Conservation (phyloP, 2,888 invertebrate species). For the Stenolophus ochropezus region DNA sequence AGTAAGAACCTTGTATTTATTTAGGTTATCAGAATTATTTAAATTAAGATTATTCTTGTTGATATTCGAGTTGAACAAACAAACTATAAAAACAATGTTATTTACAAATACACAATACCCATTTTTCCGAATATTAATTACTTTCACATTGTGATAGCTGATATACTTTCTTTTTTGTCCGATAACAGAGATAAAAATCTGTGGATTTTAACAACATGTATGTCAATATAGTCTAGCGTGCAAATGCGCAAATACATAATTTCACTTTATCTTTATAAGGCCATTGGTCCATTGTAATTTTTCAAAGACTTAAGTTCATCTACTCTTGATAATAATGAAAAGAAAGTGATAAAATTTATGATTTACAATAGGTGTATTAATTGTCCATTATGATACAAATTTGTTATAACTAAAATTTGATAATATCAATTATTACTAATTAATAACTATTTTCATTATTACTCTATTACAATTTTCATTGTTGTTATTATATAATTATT, state of each 20-base stretch:
- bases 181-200: constrained; percentile 14
- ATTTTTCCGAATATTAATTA: constrained; percentile 45
- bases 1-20: constrained; percentile 27
- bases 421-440: too few relatives aligned
- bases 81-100: constrained; percentile 26
- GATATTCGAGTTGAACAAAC: constrained; percentile 33
- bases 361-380: too few relatives aligned
- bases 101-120: constrained; percentile 28
- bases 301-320: not conserved
- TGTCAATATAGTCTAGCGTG: constrained; percentile 13
- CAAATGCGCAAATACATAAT: constrained; percentile 23
- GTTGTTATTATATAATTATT: too few relatives aligned
- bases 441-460: too few relatives aligned
- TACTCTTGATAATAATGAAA: not conserved
- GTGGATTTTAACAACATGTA: constrained; percentile 3
- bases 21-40: constrained; percentile 37
- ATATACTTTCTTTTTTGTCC: constrained; percentile 38
- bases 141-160: constrained; percentile 49
- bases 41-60: constrained; percentile 3
- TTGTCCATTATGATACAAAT: too few relatives aligned
- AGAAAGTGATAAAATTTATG: too few relatives aligned
- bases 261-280: not conserved
- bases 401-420: too few relatives aligned
- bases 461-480: too few relatives aligned
- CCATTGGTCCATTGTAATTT: not conserved